A percentile compares a stretch with the other conserved stretches of the same genome.
Conservation (phyloP, 2,888 invertebrate genomes). For the Yponomeuta plumbellus region DNA sequence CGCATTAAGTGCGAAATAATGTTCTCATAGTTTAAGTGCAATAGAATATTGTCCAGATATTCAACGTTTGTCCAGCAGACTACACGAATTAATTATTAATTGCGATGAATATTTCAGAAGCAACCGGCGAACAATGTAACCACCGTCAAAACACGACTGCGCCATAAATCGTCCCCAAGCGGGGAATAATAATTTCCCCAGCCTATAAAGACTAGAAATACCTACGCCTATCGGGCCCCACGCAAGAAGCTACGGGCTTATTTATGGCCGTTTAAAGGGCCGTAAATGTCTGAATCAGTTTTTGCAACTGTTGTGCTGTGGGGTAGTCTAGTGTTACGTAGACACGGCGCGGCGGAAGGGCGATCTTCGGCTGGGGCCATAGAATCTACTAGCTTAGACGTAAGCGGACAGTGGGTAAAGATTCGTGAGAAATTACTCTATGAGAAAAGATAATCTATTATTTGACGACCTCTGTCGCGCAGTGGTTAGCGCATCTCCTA, state of each 20-base stretch:
- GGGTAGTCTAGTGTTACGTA: slow-evolving; percentile 30
- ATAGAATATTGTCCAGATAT: no score
- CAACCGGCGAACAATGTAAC: background rate
- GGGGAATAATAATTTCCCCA: background rate
- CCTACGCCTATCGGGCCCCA: background rate
- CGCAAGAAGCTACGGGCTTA: background rate
- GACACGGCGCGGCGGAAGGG: slow-evolving; percentile 21
- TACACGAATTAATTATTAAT: background rate
- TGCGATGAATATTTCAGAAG: background rate
- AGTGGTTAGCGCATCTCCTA: no score
- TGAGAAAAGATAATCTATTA: no score
- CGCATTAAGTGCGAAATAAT: no score
- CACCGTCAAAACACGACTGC: background rate
- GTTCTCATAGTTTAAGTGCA: no score
- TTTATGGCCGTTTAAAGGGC: slow-evolving; percentile 9
- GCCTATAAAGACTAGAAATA: slow-evolving; percentile 5
- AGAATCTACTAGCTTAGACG: slow-evolving; percentile 27
- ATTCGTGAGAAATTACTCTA: no score
- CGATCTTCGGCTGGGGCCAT: slow-evolving; percentile 41
- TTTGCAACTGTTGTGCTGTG: slow-evolving; percentile 36
- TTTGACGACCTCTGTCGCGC: no score
- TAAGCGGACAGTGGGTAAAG: background rate
- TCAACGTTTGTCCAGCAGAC: no score
- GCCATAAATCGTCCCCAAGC: slow-evolving; percentile 1
- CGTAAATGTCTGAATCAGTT: slow-evolving; percentile 50